Conservation (phyloP, 1,140 invertebrate species). For the Heliconius himera region DNA sequence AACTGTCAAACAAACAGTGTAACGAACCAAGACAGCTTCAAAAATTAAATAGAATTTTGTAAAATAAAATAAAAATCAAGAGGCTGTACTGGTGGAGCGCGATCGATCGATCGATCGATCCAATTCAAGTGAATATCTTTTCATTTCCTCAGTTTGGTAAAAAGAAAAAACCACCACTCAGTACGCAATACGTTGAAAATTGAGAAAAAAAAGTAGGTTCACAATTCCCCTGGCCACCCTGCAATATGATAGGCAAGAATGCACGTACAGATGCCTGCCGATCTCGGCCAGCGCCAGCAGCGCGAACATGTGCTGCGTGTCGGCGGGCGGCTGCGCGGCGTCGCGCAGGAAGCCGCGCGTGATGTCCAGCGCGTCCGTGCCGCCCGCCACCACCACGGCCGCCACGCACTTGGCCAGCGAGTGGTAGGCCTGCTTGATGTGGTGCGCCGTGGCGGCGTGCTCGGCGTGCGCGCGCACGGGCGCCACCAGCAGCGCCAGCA, state of each 20-base stretch:
- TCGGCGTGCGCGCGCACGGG: constrained; percentile 79
- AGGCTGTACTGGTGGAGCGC: too few relatives aligned
- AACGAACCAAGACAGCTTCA: too few relatives aligned
- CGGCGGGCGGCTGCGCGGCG: constrained; percentile 87
- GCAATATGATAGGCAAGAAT: neutral
- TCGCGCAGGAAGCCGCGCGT: constrained; percentile 94
- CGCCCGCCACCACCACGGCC: constrained; percentile 90
- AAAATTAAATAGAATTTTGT: too few relatives aligned
- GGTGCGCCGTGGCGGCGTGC: constrained; percentile 71
- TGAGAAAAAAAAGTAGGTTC: too few relatives aligned
- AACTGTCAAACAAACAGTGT: too few relatives aligned
- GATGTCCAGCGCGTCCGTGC: constrained; percentile 90
- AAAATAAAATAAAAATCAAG: too few relatives aligned
- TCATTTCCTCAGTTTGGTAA: too few relatives aligned
- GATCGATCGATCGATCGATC: too few relatives aligned
- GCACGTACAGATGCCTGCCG: constrained; percentile 92
- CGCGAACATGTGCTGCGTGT: constrained; percentile 95
- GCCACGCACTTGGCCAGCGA: constrained; percentile 97
- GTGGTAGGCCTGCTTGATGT: constrained; percentile 89
- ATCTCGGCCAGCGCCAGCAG: constrained; percentile 98
- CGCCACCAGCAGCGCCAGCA: constrained; percentile 88
- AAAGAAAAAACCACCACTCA: too few relatives aligned
- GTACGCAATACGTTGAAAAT: too few relatives aligned
- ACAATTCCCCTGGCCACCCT: too few relatives aligned
- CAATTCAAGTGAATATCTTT: too few relatives aligned